Evolutionary conservation across 2,797 vertebrate genomes (phyloP).

Genomic region (Ispidina lecontei): DNA sequence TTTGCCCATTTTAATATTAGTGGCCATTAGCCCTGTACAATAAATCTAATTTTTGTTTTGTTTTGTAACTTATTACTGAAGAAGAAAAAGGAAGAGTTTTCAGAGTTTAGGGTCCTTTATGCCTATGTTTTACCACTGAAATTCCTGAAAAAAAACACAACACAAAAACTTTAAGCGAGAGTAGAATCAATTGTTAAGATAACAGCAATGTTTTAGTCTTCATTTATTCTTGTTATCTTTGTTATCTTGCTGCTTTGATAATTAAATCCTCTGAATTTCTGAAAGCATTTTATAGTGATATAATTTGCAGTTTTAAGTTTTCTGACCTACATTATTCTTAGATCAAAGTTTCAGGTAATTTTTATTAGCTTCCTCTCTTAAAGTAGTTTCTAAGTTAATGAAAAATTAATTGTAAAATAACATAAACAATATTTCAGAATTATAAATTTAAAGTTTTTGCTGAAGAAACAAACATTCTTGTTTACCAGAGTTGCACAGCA

Average conservation of each 20-base stretch:
- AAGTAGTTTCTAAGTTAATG: neutral
- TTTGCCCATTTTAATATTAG: neutral
- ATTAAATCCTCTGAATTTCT: constrained; percentile 79
- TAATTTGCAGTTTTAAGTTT: constrained; percentile 50
- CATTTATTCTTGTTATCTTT: constrained; percentile 23
- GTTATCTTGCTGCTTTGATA: constrained; percentile 78
- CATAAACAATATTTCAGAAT: neutral
- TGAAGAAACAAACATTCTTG: neutral
- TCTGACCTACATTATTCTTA: neutral
- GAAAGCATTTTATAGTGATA: constrained; percentile 80
- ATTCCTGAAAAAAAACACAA: neutral
- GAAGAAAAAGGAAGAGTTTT: neutral
- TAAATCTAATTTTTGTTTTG: neutral
- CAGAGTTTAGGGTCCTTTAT: neutral
- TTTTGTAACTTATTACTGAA: constrained; percentile 59
- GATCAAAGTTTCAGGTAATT: neutral
- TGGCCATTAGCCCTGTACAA: neutral
- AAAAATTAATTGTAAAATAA: neutral
- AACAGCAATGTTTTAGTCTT: neutral
- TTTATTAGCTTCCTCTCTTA: neutral
- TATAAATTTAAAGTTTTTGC: neutral
- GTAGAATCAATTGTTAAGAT: constrained; percentile 59
- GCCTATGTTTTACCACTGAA: neutral
- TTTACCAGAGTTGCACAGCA: neutral
- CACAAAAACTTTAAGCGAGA: neutral